Percentiles rank a stretch among this genome's conserved stretches.
These are phyloP conservation scores for Gymnorhina tibicen DNA, from an alignment of 2,113 vertebrate species.

Conservation along the genomic window DNA sequence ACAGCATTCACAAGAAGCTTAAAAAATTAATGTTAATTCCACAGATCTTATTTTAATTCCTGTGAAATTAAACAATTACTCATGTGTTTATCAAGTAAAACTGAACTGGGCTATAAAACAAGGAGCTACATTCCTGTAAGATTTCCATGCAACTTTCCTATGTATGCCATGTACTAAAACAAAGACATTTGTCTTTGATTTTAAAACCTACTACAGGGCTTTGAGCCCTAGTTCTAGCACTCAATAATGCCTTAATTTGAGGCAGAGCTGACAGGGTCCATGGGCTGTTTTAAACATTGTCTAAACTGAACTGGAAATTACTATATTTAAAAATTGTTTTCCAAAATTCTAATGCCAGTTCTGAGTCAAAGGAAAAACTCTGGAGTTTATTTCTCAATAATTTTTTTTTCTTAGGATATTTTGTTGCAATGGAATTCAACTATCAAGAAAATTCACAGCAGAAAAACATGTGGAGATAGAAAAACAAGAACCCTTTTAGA, in stretches of 20 bases:
- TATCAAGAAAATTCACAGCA: not conserved
- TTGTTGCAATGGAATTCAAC: not conserved
- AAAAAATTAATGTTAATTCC: slow-evolving; percentile 9
- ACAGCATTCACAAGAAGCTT: not conserved
- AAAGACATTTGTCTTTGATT: not conserved
- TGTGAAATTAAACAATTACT: slow-evolving; percentile 19
- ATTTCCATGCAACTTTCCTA: not conserved
- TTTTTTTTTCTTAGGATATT: not conserved
- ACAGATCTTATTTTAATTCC: not conserved
- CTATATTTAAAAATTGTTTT: not conserved
- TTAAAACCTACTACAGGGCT: not conserved
- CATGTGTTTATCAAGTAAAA: not conserved
- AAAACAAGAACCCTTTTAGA: not conserved
- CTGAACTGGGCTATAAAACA: not conserved
- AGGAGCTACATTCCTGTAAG: not conserved
- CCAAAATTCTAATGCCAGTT: not conserved
- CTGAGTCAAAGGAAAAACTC: not conserved
- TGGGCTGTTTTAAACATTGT: not conserved
- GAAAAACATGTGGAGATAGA: not conserved
- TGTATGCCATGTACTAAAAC: not conserved
- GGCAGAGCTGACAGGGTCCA: not conserved
- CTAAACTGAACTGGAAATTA: not conserved
- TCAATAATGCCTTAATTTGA: not conserved
- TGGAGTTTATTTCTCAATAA: not conserved
- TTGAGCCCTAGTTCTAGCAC: not conserved